phyloP scores from a whole-genome alignment of 2,113 vertebrate genomes.

The Scopus umbretta region DNA sequence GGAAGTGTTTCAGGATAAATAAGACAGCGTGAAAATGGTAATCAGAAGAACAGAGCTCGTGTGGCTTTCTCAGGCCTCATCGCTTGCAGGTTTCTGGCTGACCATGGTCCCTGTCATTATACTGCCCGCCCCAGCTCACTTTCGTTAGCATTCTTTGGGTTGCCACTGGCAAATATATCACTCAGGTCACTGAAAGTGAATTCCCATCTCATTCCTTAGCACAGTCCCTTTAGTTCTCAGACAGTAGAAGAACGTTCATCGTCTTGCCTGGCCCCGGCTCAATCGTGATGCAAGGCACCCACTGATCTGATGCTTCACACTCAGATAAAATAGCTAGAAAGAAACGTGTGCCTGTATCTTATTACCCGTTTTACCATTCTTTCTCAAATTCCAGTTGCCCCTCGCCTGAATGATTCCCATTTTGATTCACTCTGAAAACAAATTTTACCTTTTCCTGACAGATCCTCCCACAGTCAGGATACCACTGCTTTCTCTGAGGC shows the following conservation, averaged over 20 bases:
- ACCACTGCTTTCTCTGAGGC: not conserved
- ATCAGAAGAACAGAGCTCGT: not conserved
- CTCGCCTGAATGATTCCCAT: not conserved
- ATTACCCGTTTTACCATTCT: not conserved
- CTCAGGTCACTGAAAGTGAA: not conserved
- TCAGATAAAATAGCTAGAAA: not conserved
- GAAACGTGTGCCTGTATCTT: not conserved
- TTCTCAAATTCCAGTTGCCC: not conserved
- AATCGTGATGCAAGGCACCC: not conserved
- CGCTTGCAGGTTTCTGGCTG: not conserved
- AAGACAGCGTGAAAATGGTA: accelerated
- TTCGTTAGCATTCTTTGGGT: not conserved
- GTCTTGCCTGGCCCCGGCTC: not conserved
- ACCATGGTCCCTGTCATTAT: not conserved
- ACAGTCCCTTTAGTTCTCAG: not conserved
- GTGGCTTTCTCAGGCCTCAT: not conserved
- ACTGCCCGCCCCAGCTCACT: not conserved
- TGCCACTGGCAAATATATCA: not conserved
- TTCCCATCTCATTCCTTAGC: not conserved
- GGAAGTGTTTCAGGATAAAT: not conserved
- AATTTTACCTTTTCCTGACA: not conserved
- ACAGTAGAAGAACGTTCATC: not conserved
- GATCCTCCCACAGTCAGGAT: not conserved
- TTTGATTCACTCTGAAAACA: not conserved
- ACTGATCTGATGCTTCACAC: not conserved